Conservation (phyloP, 1,140 invertebrate genomes). For the Anastrepha ludens region DNA sequence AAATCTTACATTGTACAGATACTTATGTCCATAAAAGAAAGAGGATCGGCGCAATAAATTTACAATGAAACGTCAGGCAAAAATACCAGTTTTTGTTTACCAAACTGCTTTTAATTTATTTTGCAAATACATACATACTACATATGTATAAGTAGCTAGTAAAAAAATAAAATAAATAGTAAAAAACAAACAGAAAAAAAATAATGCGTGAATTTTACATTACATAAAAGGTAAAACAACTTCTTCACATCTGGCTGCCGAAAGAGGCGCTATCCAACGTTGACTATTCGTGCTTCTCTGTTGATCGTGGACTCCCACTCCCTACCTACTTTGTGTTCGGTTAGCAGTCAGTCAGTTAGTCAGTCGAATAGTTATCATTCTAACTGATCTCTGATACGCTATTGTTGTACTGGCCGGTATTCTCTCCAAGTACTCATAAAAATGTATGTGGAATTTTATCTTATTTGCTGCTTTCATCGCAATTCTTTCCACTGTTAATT, state of each 20-base stretch:
- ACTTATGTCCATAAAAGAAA: conserved; percentile 17
- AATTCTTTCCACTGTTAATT: neutral
- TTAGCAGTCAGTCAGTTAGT: neutral
- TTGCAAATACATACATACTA: neutral
- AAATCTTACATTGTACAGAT: conserved; percentile 13
- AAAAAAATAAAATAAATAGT: neutral
- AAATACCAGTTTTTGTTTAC: neutral
- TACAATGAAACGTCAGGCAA: neutral
- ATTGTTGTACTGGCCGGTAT: neutral
- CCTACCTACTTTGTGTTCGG: no score
- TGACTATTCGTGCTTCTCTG: neutral
- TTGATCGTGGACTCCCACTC: neutral
- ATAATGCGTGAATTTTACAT: neutral
- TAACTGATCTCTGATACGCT: neutral
- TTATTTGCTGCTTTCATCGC: conserved; percentile 25
- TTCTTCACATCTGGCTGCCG: conserved; percentile 1
- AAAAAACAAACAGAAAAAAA: neutral
- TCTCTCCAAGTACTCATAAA: neutral
- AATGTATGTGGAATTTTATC: neutral
- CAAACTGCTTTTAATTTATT: neutral
- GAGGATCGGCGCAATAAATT: neutral
- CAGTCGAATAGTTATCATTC: neutral
- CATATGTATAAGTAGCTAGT: neutral
- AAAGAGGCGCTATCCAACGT: neutral
- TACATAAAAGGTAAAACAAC: conserved; percentile 14